Percentiles rank a stretch among this genome's conserved stretches.
Conservation (phyloP, 2,797 vertebrate genomes). For the Pseudochaenichthys georgianus region DNA sequence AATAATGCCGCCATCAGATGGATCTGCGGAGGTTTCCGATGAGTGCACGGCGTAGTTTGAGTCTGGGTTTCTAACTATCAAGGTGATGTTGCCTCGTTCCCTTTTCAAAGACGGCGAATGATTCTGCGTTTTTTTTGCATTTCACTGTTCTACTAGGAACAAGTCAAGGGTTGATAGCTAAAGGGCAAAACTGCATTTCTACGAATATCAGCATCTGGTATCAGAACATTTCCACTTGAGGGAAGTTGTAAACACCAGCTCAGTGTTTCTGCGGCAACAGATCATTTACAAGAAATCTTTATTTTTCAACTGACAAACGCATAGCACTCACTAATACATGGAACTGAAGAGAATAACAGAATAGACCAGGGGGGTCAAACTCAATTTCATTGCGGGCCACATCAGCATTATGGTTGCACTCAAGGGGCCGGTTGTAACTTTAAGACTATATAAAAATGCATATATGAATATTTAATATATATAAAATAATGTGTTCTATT, state of each 20-base stretch:
- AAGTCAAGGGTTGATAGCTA: not conserved
- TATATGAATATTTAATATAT: no score
- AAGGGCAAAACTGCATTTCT: not conserved
- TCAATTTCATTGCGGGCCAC: no score
- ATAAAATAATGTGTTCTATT: no score
- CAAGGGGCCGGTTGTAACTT: no score
- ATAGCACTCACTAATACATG: no score
- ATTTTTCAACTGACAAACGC: no score
- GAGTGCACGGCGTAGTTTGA: slow-evolving; percentile 24
- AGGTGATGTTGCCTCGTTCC: slow-evolving; percentile 44
- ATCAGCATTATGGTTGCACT: no score
- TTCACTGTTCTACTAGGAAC: slow-evolving; percentile 4
- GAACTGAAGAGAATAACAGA: no score
- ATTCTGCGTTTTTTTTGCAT: slow-evolving; percentile 46
- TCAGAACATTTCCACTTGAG: not conserved
- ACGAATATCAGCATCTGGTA: not conserved
- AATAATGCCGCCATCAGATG: slow-evolving; percentile 12
- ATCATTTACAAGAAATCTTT: not conserved
- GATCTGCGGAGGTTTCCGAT: slow-evolving; percentile 24
- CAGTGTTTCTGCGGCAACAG: not conserved
- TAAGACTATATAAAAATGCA: no score
- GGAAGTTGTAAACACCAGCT: not conserved
- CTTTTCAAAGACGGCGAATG: slow-evolving; percentile 58
- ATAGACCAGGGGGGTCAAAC: no score
- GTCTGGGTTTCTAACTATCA: slow-evolving; percentile 31